Base-by-base conservation (phyloP, 2,888 invertebrate genomes). In the Romanomermis culicivorax region DNA sequence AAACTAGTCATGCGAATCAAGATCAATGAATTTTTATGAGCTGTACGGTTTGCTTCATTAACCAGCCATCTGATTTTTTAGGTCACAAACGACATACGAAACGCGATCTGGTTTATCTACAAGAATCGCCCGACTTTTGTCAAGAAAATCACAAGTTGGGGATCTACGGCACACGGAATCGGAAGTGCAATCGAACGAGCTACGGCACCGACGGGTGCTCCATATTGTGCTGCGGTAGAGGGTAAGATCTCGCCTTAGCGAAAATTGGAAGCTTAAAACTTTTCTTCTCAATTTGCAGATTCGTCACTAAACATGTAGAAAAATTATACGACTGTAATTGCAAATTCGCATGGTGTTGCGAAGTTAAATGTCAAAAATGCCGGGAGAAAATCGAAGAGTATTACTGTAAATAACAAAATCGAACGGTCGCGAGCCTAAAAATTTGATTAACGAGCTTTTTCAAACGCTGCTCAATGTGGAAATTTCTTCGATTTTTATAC, bases 281-380 rank as follows among this genome's bases (percentile, higher is more conserved):
- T 45, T 23, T 11, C 7, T 45, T 11, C 47, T 45, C 17, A 11
- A 20, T 17, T 51, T 56, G 23, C 45, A 58, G 56, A n/a, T 69
- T 69, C 59, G 83, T 84, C 68, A 86, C 85, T 2, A 73, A 83
- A 55, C 80, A 85, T 1, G 75, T 80, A 42, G 82, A 84, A 64
- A 82, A 84, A 57, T 80, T 80, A 64, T 84, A 85, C 68, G 85
- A 86, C 70, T 87, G 87, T 72, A 79, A 81, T 65, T 87, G 87
- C 70, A 79, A 80, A 61, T 87, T 87, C 69, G 82, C 84, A 57
- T 87, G 86, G 86, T 87, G 87, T 72, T 87, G 87, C 72, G 77
- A 80, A 60, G 86, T 87, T 1, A 79, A 81, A 64, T 87, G 87
- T 72, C 81, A 85, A 66, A 77, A 79, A 59, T 87, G 86, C 71